These are phyloP conservation scores for Camponotus pennsylvanicus DNA, from an alignment of 1,140 invertebrate genomes.

Conservation along the genomic window DNA sequence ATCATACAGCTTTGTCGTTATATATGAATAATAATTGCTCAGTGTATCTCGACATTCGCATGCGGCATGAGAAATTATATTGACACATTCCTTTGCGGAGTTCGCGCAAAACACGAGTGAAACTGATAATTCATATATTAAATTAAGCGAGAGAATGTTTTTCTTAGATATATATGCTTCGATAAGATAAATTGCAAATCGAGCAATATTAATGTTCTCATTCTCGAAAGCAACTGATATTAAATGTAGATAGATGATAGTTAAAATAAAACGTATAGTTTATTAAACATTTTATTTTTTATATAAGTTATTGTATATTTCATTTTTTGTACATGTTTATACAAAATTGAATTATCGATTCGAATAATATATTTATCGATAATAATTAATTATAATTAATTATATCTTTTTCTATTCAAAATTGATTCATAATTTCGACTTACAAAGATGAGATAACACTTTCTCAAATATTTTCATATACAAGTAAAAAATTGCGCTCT, in stretches of 20 bases:
- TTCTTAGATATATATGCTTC: slow-evolving; percentile 20
- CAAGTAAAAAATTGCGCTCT: background rate
- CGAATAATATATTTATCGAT: background rate
- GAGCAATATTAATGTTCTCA: background rate
- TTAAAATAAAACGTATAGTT: background rate
- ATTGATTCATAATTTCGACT: background rate
- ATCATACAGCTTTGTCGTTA: background rate
- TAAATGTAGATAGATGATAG: background rate
- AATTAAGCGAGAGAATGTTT: slow-evolving; percentile 38
- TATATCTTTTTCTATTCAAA: background rate
- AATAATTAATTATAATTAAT: background rate
- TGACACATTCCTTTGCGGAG: slow-evolving; percentile 28
- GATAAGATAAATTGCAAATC: slow-evolving; percentile 21
- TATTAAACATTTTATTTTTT: background rate
- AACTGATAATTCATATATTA: slow-evolving; percentile 42
- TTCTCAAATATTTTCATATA: background rate
- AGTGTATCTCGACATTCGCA: slow-evolving; percentile 47
- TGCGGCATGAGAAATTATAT: slow-evolving; percentile 12
- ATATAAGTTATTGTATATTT: background rate
- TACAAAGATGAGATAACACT: background rate
- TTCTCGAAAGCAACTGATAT: background rate
- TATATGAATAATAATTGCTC: slow-evolving; percentile 42
- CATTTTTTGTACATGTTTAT: background rate
- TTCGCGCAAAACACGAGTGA: slow-evolving; percentile 13
- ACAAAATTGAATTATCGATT: background rate